phyloP scores from a whole-genome alignment of 2,113 vertebrate species.

The Riparia riparia region DNA sequence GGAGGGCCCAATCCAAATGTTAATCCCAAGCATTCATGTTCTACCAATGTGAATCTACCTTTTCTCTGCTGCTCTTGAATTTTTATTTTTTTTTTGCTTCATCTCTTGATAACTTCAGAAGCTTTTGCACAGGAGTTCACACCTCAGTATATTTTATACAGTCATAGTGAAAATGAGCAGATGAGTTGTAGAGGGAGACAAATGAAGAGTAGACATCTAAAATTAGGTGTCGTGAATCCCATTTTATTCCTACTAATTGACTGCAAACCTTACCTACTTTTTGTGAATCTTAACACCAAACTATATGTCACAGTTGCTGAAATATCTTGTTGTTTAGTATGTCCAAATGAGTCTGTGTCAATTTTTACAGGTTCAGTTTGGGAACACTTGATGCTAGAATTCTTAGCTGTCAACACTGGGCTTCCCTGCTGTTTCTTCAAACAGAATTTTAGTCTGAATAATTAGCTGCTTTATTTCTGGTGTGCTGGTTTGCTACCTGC shows the following conservation, averaged over 20 bases:
- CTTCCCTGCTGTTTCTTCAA: background rate
- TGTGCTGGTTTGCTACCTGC: background rate
- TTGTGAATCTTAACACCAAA: background rate
- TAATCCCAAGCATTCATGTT: background rate
- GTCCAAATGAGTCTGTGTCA: background rate
- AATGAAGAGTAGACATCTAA: background rate
- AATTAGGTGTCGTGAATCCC: background rate
- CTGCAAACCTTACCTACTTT: background rate
- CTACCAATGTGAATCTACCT: background rate
- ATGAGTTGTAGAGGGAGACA: background rate
- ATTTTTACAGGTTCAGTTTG: background rate
- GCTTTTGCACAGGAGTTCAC: background rate
- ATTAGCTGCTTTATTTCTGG: background rate
- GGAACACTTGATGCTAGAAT: background rate
- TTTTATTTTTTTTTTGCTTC: background rate
- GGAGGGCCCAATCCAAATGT: background rate
- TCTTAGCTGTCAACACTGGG: background rate
- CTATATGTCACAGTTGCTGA: background rate
- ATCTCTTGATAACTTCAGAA: background rate
- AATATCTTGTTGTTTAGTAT: background rate
- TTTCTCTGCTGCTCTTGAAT: background rate
- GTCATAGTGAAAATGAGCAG: background rate
- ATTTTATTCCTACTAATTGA: rapidly evolving
- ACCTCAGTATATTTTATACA: background rate
- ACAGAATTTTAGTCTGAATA: background rate